phyloP scores from a whole-genome alignment of 2,888 invertebrate genomes.

The Eudasyphora cyanicolor region DNA sequence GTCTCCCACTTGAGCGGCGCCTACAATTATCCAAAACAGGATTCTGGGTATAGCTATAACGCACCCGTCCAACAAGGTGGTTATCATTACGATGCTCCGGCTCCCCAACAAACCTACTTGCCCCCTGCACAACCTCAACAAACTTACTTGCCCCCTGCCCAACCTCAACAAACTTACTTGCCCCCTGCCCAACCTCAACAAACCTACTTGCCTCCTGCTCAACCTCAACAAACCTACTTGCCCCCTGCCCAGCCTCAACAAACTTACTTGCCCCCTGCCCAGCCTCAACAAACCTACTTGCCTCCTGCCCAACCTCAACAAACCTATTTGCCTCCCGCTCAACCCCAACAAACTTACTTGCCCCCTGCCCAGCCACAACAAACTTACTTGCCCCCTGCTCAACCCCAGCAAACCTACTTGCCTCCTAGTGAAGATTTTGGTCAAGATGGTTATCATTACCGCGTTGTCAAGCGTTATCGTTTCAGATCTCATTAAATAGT shows the following conservation, averaged over 20 bases:
- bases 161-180: conserved; percentile 35
- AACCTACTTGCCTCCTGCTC: conserved; percentile 46
- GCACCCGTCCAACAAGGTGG: conserved; percentile 41
- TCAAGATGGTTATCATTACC: conserved; percentile 68
- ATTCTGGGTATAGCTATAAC: conserved; percentile 35
- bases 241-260: conserved; percentile 38
- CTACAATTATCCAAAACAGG: conserved; percentile 45
- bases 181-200: conserved; percentile 49
- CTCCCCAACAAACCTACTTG: conserved; percentile 30
- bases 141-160: conserved; percentile 37
- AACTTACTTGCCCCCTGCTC: conserved; percentile 42
- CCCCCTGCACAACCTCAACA: conserved; percentile 32
- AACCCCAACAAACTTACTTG: conserved; percentile 39
- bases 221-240: conserved; percentile 46
- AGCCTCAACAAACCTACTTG: conserved; percentile 37
- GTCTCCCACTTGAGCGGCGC: conserved; percentile 59
- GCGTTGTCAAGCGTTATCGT: conserved; percentile 66
- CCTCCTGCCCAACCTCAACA: conserved; percentile 48
- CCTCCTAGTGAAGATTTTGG: conserved; percentile 50
- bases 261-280: conserved; percentile 40
- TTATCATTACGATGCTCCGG: conserved; percentile 25
- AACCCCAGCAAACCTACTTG: conserved; percentile 43
- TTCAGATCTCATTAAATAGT: conserved; percentile 66
- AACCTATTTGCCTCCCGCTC: conserved; percentile 43
- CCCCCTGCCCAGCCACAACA: conserved; percentile 49